Conservation (phyloP, 1,140 invertebrate genomes). For the Papilio machaon region DNA sequence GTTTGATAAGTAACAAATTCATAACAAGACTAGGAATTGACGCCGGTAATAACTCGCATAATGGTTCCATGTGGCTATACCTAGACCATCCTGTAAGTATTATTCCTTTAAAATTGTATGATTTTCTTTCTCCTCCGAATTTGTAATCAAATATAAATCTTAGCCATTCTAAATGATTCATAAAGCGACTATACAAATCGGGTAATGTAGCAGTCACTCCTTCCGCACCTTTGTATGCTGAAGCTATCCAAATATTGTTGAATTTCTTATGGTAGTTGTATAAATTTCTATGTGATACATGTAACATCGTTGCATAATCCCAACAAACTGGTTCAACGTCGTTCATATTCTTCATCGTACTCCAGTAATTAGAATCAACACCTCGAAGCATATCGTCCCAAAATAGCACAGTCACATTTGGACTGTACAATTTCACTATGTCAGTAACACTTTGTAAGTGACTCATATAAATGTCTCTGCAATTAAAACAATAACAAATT, state of each 20-base stretch:
- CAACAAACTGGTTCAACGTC: slow-evolving; percentile 95
- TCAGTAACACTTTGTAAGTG: slow-evolving; percentile 86
- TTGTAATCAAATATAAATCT: slow-evolving; percentile 59
- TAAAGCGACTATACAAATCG: slow-evolving; percentile 59
- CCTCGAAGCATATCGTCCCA: slow-evolving; percentile 98
- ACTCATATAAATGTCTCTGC: slow-evolving; percentile 86
- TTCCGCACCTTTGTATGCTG: slow-evolving; percentile 95
- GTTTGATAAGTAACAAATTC: slow-evolving; percentile 64
- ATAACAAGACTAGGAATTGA: slow-evolving; percentile 90
- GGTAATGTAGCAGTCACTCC: slow-evolving; percentile 89
- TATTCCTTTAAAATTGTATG: slow-evolving; percentile 75
- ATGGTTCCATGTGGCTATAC: slow-evolving; percentile 94
- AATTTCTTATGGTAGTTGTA: slow-evolving; percentile 73
- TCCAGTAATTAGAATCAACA: slow-evolving; percentile 85
- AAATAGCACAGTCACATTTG: slow-evolving; percentile 89
- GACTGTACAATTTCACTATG: slow-evolving; percentile 85
- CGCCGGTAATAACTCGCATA: slow-evolving; percentile 95
- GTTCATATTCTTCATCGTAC: slow-evolving; percentile 85
- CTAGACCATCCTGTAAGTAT: slow-evolving; percentile 91
- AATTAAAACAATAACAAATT: slow-evolving; percentile 47
- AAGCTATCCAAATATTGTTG: slow-evolving; percentile 93
- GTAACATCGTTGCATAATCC: slow-evolving; percentile 83
- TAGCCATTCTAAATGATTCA: slow-evolving; percentile 73
- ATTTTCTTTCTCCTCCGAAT: slow-evolving; percentile 57
- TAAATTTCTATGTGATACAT: slow-evolving; percentile 54